Evolutionary conservation across 2,797 vertebrate genomes (phyloP), one percentile per base, ranked within the genome.

Genomic region (Bryconaethiops microstoma): DNA sequence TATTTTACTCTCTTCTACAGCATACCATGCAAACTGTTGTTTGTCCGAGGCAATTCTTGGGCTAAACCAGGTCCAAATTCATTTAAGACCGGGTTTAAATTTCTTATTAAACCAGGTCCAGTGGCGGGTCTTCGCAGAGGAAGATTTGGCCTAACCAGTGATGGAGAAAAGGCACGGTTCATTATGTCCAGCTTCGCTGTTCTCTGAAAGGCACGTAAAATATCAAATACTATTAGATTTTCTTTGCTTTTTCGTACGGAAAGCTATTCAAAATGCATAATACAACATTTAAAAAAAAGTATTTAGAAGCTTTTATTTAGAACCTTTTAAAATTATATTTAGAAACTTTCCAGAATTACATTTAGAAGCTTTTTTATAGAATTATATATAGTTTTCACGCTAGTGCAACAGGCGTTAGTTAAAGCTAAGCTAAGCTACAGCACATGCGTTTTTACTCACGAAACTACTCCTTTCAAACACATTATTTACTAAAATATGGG

Each of bases 51-150:
- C 0, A 59, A 40, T 5, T 60, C 62, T 23, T 65, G 55, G 7
- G 55, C n/a, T 19, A 21, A 39, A 42, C 52, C 55, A 7, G 17
- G 12, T 5, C n/a, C 23, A 3, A 55, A n/a, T 10, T 76, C 75
- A 19, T 60, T 65, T 52, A 69, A 72, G 13, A 35, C 60, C 5
- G 85, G 80, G 3, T 25, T 52, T 21, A 45, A 50, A 10, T 40
- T 67, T 64, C 69, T 82, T 4, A 57, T 80, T 1, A n/a, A 52
- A 71, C 57, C 29, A 0, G 91, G 91, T 48, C 78, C 55, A 0
- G 90, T 87, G 0, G 81, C 88, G 0, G 94, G 93, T 76, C 90
- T 92, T 77, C 94, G 89, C 82, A 94, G 65, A 0, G 94, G 93
- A 78, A 85, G 70, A 84, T 90, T 92, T 0, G 92, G 92, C 19